phyloP scores from a whole-genome alignment of 2,113 vertebrate genomes.

The Heteronetta atricapilla region DNA sequence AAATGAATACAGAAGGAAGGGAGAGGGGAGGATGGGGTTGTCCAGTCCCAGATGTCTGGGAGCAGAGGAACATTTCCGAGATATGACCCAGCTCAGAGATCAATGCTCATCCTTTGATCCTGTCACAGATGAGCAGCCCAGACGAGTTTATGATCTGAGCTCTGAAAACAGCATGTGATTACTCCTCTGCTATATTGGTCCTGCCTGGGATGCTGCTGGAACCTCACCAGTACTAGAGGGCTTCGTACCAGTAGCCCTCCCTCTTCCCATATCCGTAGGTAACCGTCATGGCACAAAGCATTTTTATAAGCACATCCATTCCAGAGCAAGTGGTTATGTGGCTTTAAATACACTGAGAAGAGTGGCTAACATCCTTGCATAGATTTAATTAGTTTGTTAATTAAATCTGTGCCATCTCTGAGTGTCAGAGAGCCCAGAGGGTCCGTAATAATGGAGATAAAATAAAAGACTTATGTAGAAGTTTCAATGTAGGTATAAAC shows the following conservation, averaged over 20 bases:
- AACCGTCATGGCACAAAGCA: neutral
- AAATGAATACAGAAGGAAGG: neutral
- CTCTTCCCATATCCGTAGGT: neutral
- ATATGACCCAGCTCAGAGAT: neutral
- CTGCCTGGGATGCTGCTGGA: neutral
- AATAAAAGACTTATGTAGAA: neutral
- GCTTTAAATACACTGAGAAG: neutral
- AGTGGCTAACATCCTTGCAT: neutral
- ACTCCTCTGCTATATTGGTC: neutral
- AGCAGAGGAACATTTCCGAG: neutral
- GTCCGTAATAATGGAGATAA: neutral
- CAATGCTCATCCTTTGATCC: accelerated
- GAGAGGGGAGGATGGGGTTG: neutral
- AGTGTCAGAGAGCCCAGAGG: constrained; percentile 3
- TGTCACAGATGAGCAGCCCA: neutral
- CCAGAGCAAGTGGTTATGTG: neutral
- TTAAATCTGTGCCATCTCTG: constrained; percentile 19
- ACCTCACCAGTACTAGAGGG: neutral
- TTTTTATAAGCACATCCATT: neutral
- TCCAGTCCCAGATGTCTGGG: neutral
- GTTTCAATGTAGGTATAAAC: constrained; percentile 18
- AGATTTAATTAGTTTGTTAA: constrained; percentile 34
- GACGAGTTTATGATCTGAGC: neutral
- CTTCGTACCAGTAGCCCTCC: neutral
- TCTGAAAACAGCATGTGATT: neutral